phyloP scores from a whole-genome alignment of 2,888 invertebrate species.

The Strigamia transsilvanica region DNA sequence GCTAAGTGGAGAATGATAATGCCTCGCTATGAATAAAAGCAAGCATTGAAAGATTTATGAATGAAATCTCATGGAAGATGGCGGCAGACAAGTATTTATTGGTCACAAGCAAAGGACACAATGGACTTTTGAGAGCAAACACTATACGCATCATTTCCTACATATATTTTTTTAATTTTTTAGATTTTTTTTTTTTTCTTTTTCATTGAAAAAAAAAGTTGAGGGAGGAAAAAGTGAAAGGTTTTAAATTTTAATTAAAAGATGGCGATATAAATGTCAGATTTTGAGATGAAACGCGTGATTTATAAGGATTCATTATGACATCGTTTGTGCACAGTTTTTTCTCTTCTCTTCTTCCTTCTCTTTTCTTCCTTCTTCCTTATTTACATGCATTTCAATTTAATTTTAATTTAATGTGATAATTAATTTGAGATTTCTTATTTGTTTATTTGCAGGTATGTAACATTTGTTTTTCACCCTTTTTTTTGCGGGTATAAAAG shows the following conservation, averaged over 20 bases:
- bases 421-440: background rate
- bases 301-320: background rate
- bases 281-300: background rate
- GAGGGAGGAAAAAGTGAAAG: background rate
- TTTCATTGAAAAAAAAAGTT: background rate
- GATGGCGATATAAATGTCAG: conserved; percentile 8
- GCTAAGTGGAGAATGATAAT: conserved; percentile 53
- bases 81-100: conserved; percentile 8
- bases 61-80: conserved; percentile 20
- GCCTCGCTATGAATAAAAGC: conserved; percentile 50
- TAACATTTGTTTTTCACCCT: background rate
- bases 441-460: background rate
- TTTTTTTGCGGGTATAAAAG: background rate
- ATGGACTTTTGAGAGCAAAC: conserved; percentile 8
- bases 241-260: conserved; percentile 8
- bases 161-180: background rate
- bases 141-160: background rate
- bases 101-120: conserved; percentile 8
- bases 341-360: too few species aligned
- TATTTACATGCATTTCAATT: too few species aligned
- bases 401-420: background rate
- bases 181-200: background rate
- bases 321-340: background rate
- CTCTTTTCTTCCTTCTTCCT: too few species aligned
- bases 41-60: conserved; percentile 50